Evolutionary conservation across 2,113 vertebrate genomes (phyloP).

Genomic region (Osmerus eperlanus): DNA sequence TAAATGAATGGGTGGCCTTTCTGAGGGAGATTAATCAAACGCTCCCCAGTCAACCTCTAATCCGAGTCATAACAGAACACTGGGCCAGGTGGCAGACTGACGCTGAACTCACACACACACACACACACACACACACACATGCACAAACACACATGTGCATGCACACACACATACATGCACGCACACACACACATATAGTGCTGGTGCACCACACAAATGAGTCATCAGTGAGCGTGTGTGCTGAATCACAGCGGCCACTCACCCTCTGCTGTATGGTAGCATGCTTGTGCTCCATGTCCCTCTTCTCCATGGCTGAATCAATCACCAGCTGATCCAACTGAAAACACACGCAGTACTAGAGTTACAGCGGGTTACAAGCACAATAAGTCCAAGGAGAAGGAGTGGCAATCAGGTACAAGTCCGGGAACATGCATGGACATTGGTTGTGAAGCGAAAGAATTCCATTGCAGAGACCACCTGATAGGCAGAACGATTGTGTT

Average conservation of each 20-base stretch:
- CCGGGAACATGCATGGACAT: background rate
- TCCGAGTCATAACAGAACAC: constrained; percentile 49
- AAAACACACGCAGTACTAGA: background rate
- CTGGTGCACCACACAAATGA: no score
- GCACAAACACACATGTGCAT: background rate
- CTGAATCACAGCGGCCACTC: constrained; percentile 44
- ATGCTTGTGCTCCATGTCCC: constrained; percentile 97
- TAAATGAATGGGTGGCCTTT: constrained; percentile 45
- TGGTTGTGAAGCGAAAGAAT: no score
- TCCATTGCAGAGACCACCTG: no score
- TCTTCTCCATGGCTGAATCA: constrained; percentile 93
- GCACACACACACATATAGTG: background rate
- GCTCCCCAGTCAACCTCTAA: constrained; percentile 48
- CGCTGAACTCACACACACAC: background rate
- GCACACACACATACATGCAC: background rate
- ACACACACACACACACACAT: background rate
- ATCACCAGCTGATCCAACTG: constrained; percentile 98
- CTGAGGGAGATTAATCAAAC: constrained; percentile 55
- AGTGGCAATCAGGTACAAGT: background rate
- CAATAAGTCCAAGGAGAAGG: background rate
- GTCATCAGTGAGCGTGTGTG: background rate
- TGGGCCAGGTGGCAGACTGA: constrained; percentile 33
- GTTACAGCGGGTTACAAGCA: background rate
- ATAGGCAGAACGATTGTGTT: background rate
- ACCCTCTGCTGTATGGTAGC: constrained; percentile 95